A percentile compares a stretch with the other conserved stretches of the same genome.
Conservation (phyloP, 2,888 invertebrate genomes). For the Allygus modestus region DNA sequence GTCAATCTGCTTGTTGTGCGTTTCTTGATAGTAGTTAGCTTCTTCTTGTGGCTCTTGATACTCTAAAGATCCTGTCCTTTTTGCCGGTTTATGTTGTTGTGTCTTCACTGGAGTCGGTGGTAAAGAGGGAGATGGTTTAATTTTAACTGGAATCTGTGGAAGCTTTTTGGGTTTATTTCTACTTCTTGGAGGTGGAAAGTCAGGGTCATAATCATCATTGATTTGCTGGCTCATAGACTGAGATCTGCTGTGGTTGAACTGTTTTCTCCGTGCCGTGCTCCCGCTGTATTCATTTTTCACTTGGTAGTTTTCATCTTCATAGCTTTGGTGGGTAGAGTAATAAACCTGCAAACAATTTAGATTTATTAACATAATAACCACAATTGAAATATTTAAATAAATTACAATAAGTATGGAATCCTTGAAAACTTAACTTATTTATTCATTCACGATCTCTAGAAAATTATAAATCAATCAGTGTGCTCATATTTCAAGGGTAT, state of each 20-base stretch:
- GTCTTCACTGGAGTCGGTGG: slow-evolving; percentile 76
- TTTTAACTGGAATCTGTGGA: slow-evolving; percentile 74
- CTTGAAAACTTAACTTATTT: no score
- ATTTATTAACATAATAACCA: slow-evolving; percentile 10
- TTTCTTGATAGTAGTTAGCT: slow-evolving; percentile 64
- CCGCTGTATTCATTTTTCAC: slow-evolving; percentile 65
- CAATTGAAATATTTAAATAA: background rate
- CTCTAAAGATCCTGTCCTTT: slow-evolving; percentile 67
- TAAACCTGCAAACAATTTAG: slow-evolving; percentile 68
- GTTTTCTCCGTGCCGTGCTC: slow-evolving; percentile 66
- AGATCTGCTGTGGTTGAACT: slow-evolving; percentile 71
- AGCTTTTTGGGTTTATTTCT: slow-evolving; percentile 72
- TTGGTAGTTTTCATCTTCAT: slow-evolving; percentile 72
- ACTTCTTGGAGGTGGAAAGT: slow-evolving; percentile 67
- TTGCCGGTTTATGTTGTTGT: slow-evolving; percentile 64
- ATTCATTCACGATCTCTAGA: no score
- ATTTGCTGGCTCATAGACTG: slow-evolving; percentile 72
- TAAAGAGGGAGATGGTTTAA: slow-evolving; percentile 74
- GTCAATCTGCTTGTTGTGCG: slow-evolving; percentile 59
- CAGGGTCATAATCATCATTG: slow-evolving; percentile 70
- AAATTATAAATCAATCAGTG: no score
- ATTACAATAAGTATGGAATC: background rate
- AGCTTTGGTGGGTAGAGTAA: slow-evolving; percentile 72
- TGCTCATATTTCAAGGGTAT: no score
- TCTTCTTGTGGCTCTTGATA: slow-evolving; percentile 72